A percentile compares a stretch with the other conserved stretches of the same genome.
Conservation (phyloP, 2,113 vertebrate species). For the Daubentonia madagascariensis region DNA sequence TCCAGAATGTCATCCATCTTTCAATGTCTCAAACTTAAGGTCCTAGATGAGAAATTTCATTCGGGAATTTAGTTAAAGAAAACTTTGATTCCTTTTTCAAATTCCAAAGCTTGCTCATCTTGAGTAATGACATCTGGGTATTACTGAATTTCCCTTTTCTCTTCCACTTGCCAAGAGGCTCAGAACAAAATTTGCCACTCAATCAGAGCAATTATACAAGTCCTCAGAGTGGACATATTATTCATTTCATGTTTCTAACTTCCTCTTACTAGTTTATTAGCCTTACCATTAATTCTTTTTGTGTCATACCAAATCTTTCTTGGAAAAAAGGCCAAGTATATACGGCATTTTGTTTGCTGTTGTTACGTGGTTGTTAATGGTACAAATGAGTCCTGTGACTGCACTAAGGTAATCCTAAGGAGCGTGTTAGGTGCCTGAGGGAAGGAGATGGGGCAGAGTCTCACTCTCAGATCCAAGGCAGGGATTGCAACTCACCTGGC, state of each 20-base stretch:
- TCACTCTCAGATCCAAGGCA: not conserved
- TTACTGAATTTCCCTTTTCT: not conserved
- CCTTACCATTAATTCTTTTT: not conserved
- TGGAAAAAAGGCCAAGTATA: not conserved
- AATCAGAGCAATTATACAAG: not conserved
- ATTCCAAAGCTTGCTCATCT: not conserved
- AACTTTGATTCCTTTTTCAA: not conserved
- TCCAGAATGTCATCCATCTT: not conserved
- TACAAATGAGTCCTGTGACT: not conserved
- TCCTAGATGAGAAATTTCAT: not conserved
- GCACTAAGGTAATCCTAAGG: not conserved
- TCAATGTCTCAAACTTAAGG: not conserved
- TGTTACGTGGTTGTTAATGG: not conserved
- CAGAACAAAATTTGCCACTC: not conserved
- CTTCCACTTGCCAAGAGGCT: not conserved
- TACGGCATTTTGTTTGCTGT: not conserved
- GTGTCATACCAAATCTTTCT: not conserved
- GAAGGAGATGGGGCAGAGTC: too few species aligned
- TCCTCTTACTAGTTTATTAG: not conserved
- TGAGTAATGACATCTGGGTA: not conserved
- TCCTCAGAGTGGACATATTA: not conserved
- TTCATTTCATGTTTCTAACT: not conserved
- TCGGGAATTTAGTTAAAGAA: not conserved
- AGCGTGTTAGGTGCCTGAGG: rapidly evolving
- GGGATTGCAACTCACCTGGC: not conserved